Percentiles rank a stretch among this genome's conserved stretches.
Conservation (phyloP, 2,888 invertebrate genomes). For the Dasypolia templi region DNA sequence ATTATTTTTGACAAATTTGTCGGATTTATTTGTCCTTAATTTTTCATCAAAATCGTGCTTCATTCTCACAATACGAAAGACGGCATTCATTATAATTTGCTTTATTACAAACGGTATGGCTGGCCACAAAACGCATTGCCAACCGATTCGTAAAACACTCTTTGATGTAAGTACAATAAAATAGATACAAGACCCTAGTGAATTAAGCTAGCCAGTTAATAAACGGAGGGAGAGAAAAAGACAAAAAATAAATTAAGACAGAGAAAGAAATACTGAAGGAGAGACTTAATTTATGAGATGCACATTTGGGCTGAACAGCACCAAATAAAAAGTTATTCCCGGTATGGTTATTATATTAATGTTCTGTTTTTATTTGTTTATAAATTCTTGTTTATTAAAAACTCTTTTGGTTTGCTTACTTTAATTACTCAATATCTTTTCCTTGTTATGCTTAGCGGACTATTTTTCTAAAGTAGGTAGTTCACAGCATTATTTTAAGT, state of each 20-base stretch:
- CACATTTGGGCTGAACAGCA: conserved; percentile 89
- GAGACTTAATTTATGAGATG: conserved; percentile 88
- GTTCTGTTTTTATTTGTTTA: conserved; percentile 64
- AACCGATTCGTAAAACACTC: conserved; percentile 75
- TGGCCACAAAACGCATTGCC: conserved; percentile 34
- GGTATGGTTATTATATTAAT: conserved; percentile 83
- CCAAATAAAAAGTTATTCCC: conserved; percentile 86
- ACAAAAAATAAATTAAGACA: conserved; percentile 81
- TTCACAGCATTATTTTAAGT: background rate
- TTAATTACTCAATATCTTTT: background rate
- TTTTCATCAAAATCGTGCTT: conserved; percentile 29
- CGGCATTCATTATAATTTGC: conserved; percentile 27
- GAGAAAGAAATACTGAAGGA: conserved; percentile 85
- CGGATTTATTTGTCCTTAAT: conserved; percentile 9
- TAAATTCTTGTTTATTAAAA: no score
- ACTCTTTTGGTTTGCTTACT: background rate
- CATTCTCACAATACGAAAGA: conserved; percentile 2
- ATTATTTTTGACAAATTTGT: conserved; percentile 14
- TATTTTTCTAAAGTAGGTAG: background rate
- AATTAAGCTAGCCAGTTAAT: conserved; percentile 84
- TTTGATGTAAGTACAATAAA: conserved; percentile 77
- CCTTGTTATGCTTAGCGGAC: background rate
- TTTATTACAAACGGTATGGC: conserved; percentile 19
- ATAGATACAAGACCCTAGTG: conserved; percentile 80
- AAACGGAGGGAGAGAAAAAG: conserved; percentile 80